Evolutionary conservation across 2,113 vertebrate species (phyloP).

Genomic region (Orycteropus afer): DNA sequence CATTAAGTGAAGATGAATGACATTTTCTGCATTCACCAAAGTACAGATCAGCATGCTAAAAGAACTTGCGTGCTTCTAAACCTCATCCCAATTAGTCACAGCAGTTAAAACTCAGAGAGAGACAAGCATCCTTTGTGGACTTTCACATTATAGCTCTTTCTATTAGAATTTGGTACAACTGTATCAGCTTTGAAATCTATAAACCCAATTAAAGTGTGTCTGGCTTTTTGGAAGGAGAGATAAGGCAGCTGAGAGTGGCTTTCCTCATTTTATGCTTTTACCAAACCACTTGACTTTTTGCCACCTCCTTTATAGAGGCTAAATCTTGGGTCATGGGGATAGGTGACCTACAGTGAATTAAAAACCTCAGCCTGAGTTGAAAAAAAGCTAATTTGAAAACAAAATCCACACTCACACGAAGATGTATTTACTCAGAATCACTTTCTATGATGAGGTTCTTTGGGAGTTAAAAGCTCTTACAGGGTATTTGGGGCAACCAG

Average conservation of each 20-base stretch:
- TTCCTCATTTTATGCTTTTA: constrained; percentile 51
- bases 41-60: constrained; percentile 74
- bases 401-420: not conserved
- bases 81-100: constrained; percentile 72
- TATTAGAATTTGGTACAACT: constrained; percentile 61
- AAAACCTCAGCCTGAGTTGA: constrained; percentile 14
- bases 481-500: not conserved
- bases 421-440: too few species aligned
- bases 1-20: constrained; percentile 79
- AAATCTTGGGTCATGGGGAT: constrained; percentile 31
- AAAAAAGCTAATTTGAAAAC: not conserved
- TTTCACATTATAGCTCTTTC: constrained; percentile 61
- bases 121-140: constrained; percentile 72
- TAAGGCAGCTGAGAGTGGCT: constrained; percentile 21
- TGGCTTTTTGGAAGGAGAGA: constrained; percentile 53
- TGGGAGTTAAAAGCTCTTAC: not conserved
- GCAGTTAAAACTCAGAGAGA: constrained; percentile 55
- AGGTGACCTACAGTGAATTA: constrained; percentile 35
- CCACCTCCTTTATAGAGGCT: constrained; percentile 58
- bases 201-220: constrained; percentile 72
- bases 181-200: constrained; percentile 71
- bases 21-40: constrained; percentile 76
- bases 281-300: constrained; percentile 59
- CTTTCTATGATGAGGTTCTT: not conserved
- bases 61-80: constrained; percentile 53